phyloP scores from a whole-genome alignment of 2,113 vertebrate genomes.

The Condylura cristata region DNA sequence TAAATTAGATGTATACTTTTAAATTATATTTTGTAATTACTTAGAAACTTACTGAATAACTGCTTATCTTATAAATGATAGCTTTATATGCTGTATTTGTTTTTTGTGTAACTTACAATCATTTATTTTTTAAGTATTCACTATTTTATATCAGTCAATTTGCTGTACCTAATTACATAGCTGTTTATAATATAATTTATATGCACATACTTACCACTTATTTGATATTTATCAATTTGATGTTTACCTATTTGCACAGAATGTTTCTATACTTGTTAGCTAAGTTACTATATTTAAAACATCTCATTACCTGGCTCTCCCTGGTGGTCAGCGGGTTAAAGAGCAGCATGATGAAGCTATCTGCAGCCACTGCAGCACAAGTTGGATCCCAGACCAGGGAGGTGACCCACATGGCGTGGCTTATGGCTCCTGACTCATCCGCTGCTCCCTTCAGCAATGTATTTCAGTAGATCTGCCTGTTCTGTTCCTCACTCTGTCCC shows the following conservation, averaged over 20 bases:
- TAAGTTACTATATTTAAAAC: neutral
- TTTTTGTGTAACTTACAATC: neutral
- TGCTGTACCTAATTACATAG: neutral
- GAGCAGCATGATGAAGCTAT: too few relatives aligned
- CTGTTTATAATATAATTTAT: neutral
- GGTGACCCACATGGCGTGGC: too few relatives aligned
- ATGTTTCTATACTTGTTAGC: neutral
- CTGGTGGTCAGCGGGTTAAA: too few relatives aligned
- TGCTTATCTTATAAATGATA: neutral
- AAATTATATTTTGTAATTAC: neutral
- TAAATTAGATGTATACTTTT: neutral
- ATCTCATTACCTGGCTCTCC: neutral
- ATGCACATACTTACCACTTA: neutral
- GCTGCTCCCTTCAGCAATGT: too few relatives aligned
- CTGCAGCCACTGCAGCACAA: too few relatives aligned
- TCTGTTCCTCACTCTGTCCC: too few relatives aligned
- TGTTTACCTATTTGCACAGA: neutral
- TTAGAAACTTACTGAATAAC: neutral
- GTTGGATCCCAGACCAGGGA: too few relatives aligned
- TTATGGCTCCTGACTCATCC: too few relatives aligned
- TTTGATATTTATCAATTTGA: too few relatives aligned
- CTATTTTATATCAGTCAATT: neutral
- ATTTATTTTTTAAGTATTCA: neutral
- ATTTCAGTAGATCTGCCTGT: too few relatives aligned
- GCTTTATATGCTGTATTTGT: neutral